These are phyloP conservation scores for Anniella stebbinsi DNA, from an alignment of 2,797 vertebrate species.

Conservation along the genomic window DNA sequence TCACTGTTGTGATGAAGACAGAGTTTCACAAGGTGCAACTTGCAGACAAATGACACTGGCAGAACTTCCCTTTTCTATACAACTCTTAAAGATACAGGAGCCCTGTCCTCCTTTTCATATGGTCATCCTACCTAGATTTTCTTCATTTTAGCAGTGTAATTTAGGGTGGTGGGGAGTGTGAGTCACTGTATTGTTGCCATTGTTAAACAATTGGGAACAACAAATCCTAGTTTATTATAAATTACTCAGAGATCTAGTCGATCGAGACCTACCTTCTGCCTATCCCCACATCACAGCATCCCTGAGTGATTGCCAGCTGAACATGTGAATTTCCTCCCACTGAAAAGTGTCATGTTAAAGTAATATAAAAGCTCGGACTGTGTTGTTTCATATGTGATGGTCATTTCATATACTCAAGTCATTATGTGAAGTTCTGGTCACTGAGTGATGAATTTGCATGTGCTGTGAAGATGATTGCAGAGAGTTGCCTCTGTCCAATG, in stretches of 20 bases:
- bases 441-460: not conserved
- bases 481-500: not conserved
- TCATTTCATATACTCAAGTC: not conserved
- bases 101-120: no score
- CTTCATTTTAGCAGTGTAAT: not conserved
- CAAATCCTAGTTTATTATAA: not conserved
- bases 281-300: not conserved
- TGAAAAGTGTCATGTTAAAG: not conserved
- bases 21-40: no score
- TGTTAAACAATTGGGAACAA: not conserved
- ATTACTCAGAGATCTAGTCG: not conserved
- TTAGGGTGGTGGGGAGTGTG: not conserved
- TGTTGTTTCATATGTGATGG: not conserved
- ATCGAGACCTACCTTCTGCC: not conserved
- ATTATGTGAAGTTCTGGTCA: not conserved
- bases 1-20: no score
- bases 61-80: no score
- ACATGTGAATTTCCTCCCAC: not conserved
- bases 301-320: not conserved
- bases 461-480: not conserved
- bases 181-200: not conserved
- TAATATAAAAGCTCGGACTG: not conserved
- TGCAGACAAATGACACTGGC: no score
- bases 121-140: not conserved
- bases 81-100: no score